These are phyloP conservation scores for Unio pictorum DNA, from an alignment of 2,888 invertebrate genomes.

Conservation along the genomic window DNA sequence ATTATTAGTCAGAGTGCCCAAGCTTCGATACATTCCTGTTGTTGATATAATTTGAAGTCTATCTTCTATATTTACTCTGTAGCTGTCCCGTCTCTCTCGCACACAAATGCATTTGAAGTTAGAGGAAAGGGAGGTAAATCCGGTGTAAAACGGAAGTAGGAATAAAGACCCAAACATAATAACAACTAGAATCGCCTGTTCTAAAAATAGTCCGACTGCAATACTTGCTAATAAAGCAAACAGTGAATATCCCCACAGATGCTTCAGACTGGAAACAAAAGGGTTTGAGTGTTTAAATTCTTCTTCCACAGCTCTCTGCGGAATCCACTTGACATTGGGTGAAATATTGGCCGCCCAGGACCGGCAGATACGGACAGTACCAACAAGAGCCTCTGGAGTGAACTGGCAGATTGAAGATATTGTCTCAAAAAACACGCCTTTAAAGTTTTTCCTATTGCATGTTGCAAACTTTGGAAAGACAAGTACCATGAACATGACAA, in stretches of 20 bases:
- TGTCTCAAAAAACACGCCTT: conserved; percentile 55
- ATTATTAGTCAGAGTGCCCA: conserved; percentile 11
- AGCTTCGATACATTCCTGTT: conserved; percentile 10
- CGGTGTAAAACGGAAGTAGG: conserved; percentile 57
- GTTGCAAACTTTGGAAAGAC: conserved; percentile 64
- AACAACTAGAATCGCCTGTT: conserved; percentile 41
- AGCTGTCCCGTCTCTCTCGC: conserved; percentile 5
- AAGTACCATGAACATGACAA: conserved; percentile 59
- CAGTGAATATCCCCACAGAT: conserved; percentile 60
- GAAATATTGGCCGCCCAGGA: conserved; percentile 58
- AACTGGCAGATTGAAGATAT: conserved; percentile 61
- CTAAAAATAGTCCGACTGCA: conserved; percentile 44
- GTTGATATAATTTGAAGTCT: conserved; percentile 7
- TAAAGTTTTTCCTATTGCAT: conserved; percentile 51
- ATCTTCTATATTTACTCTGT: conserved; percentile 8
- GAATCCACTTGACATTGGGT: conserved; percentile 58
- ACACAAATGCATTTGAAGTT: conserved; percentile 26
- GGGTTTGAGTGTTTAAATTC: conserved; percentile 59
- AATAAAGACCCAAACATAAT: conserved; percentile 52
- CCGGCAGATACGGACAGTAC: conserved; percentile 55
- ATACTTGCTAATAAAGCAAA: conserved; percentile 44
- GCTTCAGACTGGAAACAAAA: conserved; percentile 57
- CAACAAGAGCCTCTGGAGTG: conserved; percentile 63
- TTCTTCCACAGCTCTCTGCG: conserved; percentile 62
- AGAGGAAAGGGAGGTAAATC: conserved; percentile 52